Base-by-base conservation (phyloP, 2,797 vertebrate species). In the Decapterus maruadsi region DNA sequence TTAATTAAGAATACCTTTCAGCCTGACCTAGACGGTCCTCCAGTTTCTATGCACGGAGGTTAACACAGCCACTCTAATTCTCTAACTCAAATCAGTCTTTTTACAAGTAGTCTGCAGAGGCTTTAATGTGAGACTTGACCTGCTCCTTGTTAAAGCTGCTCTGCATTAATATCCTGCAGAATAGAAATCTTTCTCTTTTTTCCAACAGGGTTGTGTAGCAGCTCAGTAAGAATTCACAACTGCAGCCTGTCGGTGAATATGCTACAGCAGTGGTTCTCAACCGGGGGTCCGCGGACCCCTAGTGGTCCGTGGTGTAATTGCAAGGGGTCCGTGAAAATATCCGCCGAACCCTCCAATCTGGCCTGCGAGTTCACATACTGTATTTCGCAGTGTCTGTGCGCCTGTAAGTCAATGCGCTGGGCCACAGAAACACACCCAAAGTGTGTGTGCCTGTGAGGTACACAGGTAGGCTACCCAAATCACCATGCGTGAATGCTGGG, bases 91-190 rank as follows among this genome's bases (percentile, higher is more conserved):
- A 73, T 74, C 40, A 17, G 5, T 65, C 38, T 62, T 68, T 84
- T 73, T 40, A 56, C 48, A 55, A 48, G 66, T n/a, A 26, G 26
- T 26, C 78, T 75, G 68, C 55, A 38, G 68, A 70, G 72, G 38
- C 63, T 84, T 80, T 70, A 74, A 72, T 63, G 70, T 83, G 57
- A 79, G 50, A 62, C 61, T 54, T 74, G 69, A 72, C 79, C 87
- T 75, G 48, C 38, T 84, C 57, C 64, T 72, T 76, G 77, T 85
- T 80, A 79, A 81, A 76, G 62, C 59, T 63, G 59, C 67, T 72
- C 38, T 45, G 64, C 57, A 72, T 76, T 74, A 66, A 82, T 59
- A 66, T 81, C 53, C 75, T 34, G 29, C 65, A 62, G 68, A 68
- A 20, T 29, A 53, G 58, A 76, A 72, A 61, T 66, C 50, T 64